Evolutionary conservation across 2,113 vertebrate genomes (phyloP).

Genomic region (Labrus mixtus): DNA sequence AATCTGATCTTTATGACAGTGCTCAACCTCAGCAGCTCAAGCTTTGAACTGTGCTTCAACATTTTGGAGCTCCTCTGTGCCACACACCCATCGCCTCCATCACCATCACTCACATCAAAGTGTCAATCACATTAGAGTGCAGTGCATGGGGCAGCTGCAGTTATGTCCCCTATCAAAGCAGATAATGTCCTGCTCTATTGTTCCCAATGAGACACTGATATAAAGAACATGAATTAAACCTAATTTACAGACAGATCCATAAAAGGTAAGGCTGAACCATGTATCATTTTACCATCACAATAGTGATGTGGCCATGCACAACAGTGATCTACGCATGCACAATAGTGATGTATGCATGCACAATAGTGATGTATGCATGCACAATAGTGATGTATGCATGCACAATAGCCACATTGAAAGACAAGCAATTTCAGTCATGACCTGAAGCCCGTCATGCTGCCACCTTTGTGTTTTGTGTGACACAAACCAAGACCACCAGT

Average conservation of each 20-base stretch:
- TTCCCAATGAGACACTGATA: conserved; percentile 10
- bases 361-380: no score
- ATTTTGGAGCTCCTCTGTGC: conserved; percentile 36
- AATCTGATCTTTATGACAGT: conserved; percentile 38
- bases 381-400: no score
- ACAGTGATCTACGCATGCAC: no score
- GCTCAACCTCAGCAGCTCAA: conserved; percentile 23
- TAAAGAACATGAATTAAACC: not conserved
- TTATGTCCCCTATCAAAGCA: conserved; percentile 19
- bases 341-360: no score
- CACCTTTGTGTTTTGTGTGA: no score
- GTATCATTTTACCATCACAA: no score
- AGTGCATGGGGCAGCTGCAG: conserved; percentile 22
- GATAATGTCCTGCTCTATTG: conserved; percentile 9
- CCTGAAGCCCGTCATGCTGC: no score
- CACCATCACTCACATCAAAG: conserved; percentile 51
- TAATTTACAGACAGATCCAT: not conserved
- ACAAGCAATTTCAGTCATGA: no score
- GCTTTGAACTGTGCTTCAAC: conserved; percentile 9
- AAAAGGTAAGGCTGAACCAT: no score
- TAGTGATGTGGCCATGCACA: no score
- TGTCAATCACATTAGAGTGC: conserved; percentile 62
- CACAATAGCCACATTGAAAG: no score
- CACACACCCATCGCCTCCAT: conserved; percentile 49
- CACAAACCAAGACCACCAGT: no score